Evolutionary conservation across 2,113 vertebrate genomes (phyloP), one percentile per base, ranked within the genome.

Genomic region (Uria aalge): DNA sequence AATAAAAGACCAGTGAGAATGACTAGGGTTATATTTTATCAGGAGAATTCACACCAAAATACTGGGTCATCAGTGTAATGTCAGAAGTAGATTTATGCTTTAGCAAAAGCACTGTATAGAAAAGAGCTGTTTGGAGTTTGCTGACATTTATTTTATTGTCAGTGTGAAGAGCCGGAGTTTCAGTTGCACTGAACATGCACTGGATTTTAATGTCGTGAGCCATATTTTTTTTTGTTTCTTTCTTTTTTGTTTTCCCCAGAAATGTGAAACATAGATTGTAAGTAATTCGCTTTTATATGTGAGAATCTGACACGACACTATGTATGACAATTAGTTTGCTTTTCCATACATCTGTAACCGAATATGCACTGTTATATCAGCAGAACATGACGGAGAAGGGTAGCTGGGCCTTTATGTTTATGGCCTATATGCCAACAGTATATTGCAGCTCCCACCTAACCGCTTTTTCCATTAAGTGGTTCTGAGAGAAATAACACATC

Each of bases 211-310:
- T 60, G 48, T 72, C 26, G 10, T 64, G 53, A 64, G 43, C 1
- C 27, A 27, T 24, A 24, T 24, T 36, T 69, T 78, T 41, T 30
- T 4, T 30, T 20, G 8, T 53, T 53, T 30, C 9, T 30, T 11
- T 18, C 10, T 7, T 2, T 15, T 52, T 52, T 68, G 29, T 21
- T 59, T 48, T 48, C 24, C 24, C 47, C 21, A 32, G 19, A 81
- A 71, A n/a, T n/a, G 22, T 52, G 15, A 86, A 76, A 45, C 24
- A 32, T 5, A 13, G 21, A 30, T 50, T 84, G 11, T 41, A 55
- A 77, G 9, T 64, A 41, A 73, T 16, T 76, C 0, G 1, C 57
- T 72, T 52, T 36, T 43, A 55, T 16, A 34, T 0, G 0, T 38
- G 20, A 76, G 27, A 63, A 53, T 45, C 34, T 50, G 8, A 59